These are phyloP conservation scores for Podarcis raffonei DNA, from an alignment of 2,113 vertebrate species.

Conservation along the genomic window DNA sequence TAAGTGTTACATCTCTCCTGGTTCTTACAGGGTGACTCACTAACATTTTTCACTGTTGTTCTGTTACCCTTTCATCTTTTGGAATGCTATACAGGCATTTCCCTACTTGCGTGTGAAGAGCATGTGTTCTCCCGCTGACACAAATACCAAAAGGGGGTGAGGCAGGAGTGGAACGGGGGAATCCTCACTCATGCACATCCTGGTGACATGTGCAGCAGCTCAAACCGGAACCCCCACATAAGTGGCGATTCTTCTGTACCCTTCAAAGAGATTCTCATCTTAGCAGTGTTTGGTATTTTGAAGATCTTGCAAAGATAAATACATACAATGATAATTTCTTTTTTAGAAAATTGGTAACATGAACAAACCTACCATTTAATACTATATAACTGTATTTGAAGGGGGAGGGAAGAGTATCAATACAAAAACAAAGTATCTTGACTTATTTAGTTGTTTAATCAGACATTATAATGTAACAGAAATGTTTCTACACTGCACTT, in stretches of 20 bases:
- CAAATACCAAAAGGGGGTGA: too few relatives aligned
- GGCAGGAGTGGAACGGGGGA: too few relatives aligned
- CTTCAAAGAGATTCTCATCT: neutral
- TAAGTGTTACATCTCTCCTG: neutral
- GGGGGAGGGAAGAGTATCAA: neutral
- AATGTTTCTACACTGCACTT: constrained; percentile 18
- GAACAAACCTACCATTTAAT: neutral
- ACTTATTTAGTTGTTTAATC: neutral
- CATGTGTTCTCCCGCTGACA: too few relatives aligned
- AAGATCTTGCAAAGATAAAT: neutral
- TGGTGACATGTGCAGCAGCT: neutral
- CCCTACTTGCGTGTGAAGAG: too few relatives aligned
- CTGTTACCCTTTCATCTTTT: neutral
- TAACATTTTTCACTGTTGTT: neutral
- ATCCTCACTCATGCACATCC: too few relatives aligned
- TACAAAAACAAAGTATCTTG: neutral
- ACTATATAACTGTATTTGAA: neutral
- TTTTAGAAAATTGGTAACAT: neutral
- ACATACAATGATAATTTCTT: neutral
- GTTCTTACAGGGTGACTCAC: neutral
- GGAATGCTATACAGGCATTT: neutral
- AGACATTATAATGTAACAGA: constrained; percentile 22
- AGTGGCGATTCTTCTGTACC: too few relatives aligned
- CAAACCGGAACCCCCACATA: too few relatives aligned
- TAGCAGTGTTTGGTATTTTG: neutral